Base-by-base conservation (phyloP, 92 coral and sea anemone genomes). In the Pocillopora meandrina region DNA sequence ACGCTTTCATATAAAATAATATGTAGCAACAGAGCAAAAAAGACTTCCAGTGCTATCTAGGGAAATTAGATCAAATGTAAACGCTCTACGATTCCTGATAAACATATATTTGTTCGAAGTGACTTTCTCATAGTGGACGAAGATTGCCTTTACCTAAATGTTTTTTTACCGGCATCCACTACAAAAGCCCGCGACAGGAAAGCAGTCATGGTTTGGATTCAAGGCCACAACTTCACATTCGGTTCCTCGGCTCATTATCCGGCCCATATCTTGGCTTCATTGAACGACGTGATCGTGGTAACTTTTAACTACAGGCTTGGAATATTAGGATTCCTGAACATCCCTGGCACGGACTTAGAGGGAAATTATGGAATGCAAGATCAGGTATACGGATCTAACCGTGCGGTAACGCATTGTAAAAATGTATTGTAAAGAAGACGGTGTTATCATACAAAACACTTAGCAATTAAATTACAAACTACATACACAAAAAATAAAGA, bases 321-420 rank as follows among this genome's bases (percentile, higher is more conserved):
- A 33, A 79, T 89, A 12, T 80, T 92, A 42, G 95, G 95, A 19
- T 89, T 89, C 80, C 72, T 92, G 56, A 91, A 89, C 78, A 78
- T 88, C 69, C 90, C 90, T 13, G 88, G 74, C 16, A 91, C 86
- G 12, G 89, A 86, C 31, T 55, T 82, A 26, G 87, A 77, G 61
- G 95, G 95, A 1, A 92, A 92, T 81, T 90, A 79, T 76, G 95
- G 89, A 18, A 88, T 91, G 95, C 65, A 61, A 65, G 95, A 91
- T 62, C 95, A 91, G 95, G 95, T 91, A 87, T 58, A 12, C 26
- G 26, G 26, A 23, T 23, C 26, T 23, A 23, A 23, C 26, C 26
- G 26, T 23, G 26, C 26, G 26, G 26, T 23, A 23, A 23, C 26
- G 26, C 26, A 23, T 23, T 23, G 26, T 23, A 23, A 23, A 23